Evolutionary conservation across 2,113 vertebrate species (phyloP), one percentile per base, ranked within the genome.

Genomic region (Poeciliopsis retropinna): DNA sequence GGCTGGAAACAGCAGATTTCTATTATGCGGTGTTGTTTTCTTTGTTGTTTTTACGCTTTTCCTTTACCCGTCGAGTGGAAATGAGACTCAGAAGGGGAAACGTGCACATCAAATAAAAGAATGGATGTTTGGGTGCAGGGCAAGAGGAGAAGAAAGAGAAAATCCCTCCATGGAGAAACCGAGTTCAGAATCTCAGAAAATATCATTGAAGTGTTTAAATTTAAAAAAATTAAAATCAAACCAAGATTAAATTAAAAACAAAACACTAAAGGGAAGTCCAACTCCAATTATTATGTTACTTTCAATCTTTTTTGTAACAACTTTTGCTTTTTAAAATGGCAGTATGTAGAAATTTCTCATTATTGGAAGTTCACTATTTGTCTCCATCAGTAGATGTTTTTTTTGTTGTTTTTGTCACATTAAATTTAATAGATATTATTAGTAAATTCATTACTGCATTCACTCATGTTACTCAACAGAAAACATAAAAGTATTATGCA

Each of bases 1-100:
- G 61, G 79, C 76, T 93, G 94, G 93, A 95, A 95, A 94, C 85
- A 91, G 77, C 47, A 65, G 76, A 86, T 74, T 76, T 89, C 75
- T 80, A 68, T 91, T 89, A 79, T 89, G 83, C 73, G 61, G 57
- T 61, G 15, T 73, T 39, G 29, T 60, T 87, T 87, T 79, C 81
- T 86, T 88, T 78, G 80, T 79, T 80, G 84, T 47, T 88, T 81
- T 90, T 79, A 87, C 76, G 79, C 34, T 30, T 84, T 85, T 83
- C 73, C 74, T 85, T 66, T 85, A 87, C 75, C 72, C 86, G 74
- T 72, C 85, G 5, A 75, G 64, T 86, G 90, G 91, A 92, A 92
- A 84, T 86, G 13, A 79, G 47, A 76, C 87, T 85, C 84, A 87
- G 60, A 27, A 69, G 37, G 78, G 72, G 80, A 80, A 85, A 57